Evolutionary conservation across 2,113 vertebrate species (phyloP), one percentile per base, ranked within the genome.

Genomic region (Chaetura pelagica): DNA sequence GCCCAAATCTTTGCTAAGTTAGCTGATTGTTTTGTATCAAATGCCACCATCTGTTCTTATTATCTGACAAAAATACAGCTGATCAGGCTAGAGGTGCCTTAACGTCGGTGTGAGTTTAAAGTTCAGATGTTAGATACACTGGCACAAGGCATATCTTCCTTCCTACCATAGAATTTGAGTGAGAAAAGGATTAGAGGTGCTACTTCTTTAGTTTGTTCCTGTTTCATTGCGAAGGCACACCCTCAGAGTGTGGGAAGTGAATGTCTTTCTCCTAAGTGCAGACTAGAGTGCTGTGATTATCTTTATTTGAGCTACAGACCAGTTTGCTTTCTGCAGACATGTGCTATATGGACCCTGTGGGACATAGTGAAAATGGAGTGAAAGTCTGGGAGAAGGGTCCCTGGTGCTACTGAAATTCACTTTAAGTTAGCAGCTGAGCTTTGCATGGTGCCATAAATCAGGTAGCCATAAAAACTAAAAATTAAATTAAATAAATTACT

Each of bases 141-240:
- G 95, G 68, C 66, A 92, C 93, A 75, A 96, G 80, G 81, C 2
- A 0, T 49, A 58, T 96, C 97, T 98, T 98, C 97, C 97, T 98
- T 98, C 97, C 97, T 97, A 97, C 94, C 96, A 97, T 95, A 97
- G 97, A 98, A 97, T 89, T 89, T 77, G 72, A 97, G 88, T 89
- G 93, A 93, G 93, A 96, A 97, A 96, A 95, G 77, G 94, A 95
- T 93, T 97, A 76, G 95, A 96, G 91, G 83, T 96, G 73, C 95
- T 97, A 87, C 97, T 97, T 96, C 93, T 98, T 95, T 77, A 66
- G 35, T 85, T 92, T 94, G 78, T 96, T 98, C 90, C 83, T 87
- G 81, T 93, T 93, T 88, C 87, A 93, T 93, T 96, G 94, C 29
- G 40, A 87, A 93, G 96, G 85, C 96, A 97, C 92, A 81, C 97